phyloP scores from a whole-genome alignment of 2,888 invertebrate species.

The Heteromyza rotundicornis region DNA sequence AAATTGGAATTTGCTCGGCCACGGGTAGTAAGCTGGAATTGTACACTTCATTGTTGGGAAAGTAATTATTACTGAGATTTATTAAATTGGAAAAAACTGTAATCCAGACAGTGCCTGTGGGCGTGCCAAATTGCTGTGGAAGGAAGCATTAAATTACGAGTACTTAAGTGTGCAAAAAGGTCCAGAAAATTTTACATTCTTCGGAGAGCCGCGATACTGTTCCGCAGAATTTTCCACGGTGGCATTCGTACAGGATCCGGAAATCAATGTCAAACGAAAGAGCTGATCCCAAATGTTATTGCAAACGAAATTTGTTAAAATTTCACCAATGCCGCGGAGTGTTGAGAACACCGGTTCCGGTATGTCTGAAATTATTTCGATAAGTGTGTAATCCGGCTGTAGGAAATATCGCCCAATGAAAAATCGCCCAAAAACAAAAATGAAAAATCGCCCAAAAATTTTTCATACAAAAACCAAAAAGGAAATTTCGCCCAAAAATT shows the following conservation, averaged over 20 bases:
- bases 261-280: constrained; percentile 58
- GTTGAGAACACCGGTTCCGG: constrained; percentile 75
- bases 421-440: no score
- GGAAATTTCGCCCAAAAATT: no score
- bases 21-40: constrained; percentile 79
- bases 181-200: constrained; percentile 37
- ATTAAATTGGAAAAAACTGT: constrained; percentile 72
- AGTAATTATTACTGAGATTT: constrained; percentile 73
- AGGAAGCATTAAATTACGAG: background rate
- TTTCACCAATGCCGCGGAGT: constrained; percentile 76
- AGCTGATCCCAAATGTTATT: constrained; percentile 82
- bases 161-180: background rate
- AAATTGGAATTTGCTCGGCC: constrained; percentile 81
- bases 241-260: constrained; percentile 40
- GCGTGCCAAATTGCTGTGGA: constrained; percentile 50
- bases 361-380: constrained; percentile 66
- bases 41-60: constrained; percentile 70
- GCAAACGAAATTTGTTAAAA: constrained; percentile 78
- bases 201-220: constrained; percentile 42
- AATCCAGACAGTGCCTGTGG: constrained; percentile 58
- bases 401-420: background rate
- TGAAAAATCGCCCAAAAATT: no score
- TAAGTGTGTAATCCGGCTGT: background rate
- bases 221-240: constrained; percentile 42
- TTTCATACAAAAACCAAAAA: no score